A percentile compares a stretch with the other conserved stretches of the same genome.
phyloP scores from a whole-genome alignment of 2,113 vertebrate species.

The Embiotoca jacksoni region DNA sequence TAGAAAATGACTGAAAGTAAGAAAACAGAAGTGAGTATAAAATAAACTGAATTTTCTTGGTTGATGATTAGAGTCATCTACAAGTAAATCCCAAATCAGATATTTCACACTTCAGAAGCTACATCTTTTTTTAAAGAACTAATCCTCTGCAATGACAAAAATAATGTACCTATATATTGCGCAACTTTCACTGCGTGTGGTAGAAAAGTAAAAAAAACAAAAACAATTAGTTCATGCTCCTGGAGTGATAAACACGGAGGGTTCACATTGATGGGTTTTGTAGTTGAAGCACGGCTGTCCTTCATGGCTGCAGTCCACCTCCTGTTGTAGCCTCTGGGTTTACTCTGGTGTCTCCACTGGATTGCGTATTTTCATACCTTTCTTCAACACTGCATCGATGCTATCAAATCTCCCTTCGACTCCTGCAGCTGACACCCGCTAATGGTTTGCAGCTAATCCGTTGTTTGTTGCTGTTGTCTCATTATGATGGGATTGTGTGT shows the following conservation, averaged over 20 bases:
- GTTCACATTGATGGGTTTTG: not conserved
- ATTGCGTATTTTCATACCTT: conserved; percentile 2
- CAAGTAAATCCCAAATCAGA: not conserved
- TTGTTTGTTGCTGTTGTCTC: conserved; percentile 39
- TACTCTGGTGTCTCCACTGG: not conserved
- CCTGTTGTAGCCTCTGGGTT: not conserved
- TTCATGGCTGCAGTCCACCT: not conserved
- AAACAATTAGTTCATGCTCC: conserved; percentile 8
- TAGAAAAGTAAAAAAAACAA: conserved; percentile 8
- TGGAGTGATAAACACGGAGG: conserved; percentile 3
- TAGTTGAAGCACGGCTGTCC: not conserved
- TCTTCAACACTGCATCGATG: not conserved
- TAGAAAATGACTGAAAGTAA: too few species aligned
- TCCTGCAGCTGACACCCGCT: conserved; percentile 20
- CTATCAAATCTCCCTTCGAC: conserved; percentile 2
- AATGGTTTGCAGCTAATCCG: conserved; percentile 30
- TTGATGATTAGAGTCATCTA: not conserved
- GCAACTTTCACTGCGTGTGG: not conserved
- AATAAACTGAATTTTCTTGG: not conserved
- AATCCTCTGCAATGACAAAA: conserved; percentile 1
- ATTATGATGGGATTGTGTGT: conserved; percentile 11
- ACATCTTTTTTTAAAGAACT: not conserved
- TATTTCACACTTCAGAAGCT: conserved; percentile 6
- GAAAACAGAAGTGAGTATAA: too few species aligned
- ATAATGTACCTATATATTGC: not conserved